Percentiles rank a stretch among this genome's conserved stretches.
phyloP scores from a whole-genome alignment of 2,113 vertebrate species.

The Boulengeromyrus knoepffleri region DNA sequence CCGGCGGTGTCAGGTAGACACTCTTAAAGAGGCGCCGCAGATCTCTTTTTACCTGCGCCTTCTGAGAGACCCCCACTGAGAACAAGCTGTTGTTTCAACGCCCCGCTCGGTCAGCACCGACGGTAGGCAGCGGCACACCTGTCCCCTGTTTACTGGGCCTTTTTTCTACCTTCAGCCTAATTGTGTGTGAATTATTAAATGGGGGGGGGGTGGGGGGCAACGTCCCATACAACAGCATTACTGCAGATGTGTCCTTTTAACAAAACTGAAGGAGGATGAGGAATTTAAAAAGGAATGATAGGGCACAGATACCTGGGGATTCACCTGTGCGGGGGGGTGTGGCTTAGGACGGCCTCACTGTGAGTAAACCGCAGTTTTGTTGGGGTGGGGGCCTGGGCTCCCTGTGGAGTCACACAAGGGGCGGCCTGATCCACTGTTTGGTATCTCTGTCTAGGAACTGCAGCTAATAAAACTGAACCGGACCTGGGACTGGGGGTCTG shows the following conservation, averaged over 20 bases:
- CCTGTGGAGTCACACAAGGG: slow-evolving; percentile 19
- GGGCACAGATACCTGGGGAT: neutral
- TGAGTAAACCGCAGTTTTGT: neutral
- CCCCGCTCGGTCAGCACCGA: slow-evolving; percentile 21
- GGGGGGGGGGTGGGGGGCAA: slow-evolving; percentile 17
- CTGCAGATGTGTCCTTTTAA: neutral
- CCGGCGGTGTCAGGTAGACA: slow-evolving; percentile 57
- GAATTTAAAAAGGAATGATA: neutral
- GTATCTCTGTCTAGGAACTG: slow-evolving; percentile 57
- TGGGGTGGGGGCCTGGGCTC: slow-evolving; percentile 13
- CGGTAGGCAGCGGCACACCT: slow-evolving; percentile 30
- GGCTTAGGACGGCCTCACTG: neutral
- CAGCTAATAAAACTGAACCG: slow-evolving; percentile 64
- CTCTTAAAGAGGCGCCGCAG: slow-evolving; percentile 49
- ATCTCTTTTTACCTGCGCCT: slow-evolving; percentile 62
- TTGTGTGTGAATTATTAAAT: slow-evolving; percentile 38
- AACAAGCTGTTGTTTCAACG: slow-evolving; percentile 55
- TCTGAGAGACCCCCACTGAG: slow-evolving; percentile 52
- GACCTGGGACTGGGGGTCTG: slow-evolving; percentile 55
- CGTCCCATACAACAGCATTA: neutral
- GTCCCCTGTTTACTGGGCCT: slow-evolving; percentile 28
- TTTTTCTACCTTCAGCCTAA: slow-evolving; percentile 23
- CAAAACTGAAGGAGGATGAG: neutral
- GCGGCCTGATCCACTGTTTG: slow-evolving; percentile 43
- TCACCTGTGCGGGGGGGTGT: neutral